Evolutionary conservation across 2,888 invertebrate genomes (phyloP).

Genomic region (Peribatodes rhomboidaria): DNA sequence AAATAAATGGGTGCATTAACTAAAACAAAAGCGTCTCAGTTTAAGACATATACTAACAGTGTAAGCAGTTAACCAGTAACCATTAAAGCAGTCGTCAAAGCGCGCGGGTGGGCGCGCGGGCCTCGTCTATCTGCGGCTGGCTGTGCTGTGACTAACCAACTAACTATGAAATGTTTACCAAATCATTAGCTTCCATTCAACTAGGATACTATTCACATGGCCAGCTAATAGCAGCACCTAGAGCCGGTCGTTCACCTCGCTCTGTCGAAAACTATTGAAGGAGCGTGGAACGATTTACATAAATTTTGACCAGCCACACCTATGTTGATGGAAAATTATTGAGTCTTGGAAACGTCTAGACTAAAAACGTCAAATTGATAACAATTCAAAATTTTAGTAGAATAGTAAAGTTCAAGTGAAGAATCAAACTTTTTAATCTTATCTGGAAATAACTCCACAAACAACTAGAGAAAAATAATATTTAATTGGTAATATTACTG

Average conservation of each 20-base stretch:
- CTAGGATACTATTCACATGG: slow-evolving; percentile 54
- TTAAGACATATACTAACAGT: slow-evolving; percentile 48
- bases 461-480: background rate
- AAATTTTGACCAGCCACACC: slow-evolving; percentile 15
- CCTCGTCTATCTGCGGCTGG: slow-evolving; percentile 22
- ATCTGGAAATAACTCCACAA: background rate
- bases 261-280: slow-evolving; percentile 37
- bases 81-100: slow-evolving; percentile 66
- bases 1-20: slow-evolving; percentile 40
- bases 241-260: slow-evolving; percentile 68
- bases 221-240: slow-evolving; percentile 61
- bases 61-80: slow-evolving; percentile 53
- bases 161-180: slow-evolving; percentile 52
- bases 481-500: background rate
- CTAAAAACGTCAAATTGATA: background rate
- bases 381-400: background rate
- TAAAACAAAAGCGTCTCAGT: slow-evolving; percentile 48
- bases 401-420: background rate
- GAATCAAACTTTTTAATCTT: background rate
- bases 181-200: slow-evolving; percentile 50
- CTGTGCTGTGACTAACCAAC: slow-evolving; percentile 50
- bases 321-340: slow-evolving; percentile 8
- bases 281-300: slow-evolving; percentile 31
- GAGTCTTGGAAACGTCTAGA: slow-evolving; percentile 23
- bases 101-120: slow-evolving; percentile 62